A percentile compares a stretch with the other conserved stretches of the same genome.
Evolutionary conservation across 2,888 invertebrate species (phyloP).

Genomic region (Eudemis profundana): DNA sequence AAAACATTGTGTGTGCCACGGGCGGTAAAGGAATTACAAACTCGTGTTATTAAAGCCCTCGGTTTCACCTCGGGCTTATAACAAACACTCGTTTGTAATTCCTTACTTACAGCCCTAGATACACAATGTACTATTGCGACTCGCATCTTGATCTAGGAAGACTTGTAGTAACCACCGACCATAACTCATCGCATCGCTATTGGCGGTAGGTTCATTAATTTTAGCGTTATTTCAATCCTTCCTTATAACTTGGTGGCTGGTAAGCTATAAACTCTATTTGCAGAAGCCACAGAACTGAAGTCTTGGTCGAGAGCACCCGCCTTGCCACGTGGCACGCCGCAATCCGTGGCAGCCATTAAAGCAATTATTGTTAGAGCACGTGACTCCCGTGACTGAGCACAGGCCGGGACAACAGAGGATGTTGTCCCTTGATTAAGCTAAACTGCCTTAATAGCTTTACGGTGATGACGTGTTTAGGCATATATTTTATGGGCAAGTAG

Average conservation of each 20-base stretch:
- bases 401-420: slow-evolving; percentile 19
- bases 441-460: slow-evolving; percentile 28
- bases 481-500: slow-evolving; percentile 16
- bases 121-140: slow-evolving; percentile 6
- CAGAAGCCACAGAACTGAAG: slow-evolving; percentile 71
- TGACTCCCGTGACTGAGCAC: slow-evolving; percentile 42
- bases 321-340: slow-evolving; percentile 55
- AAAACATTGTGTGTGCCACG: no score
- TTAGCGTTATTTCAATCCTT: slow-evolving; percentile 53
- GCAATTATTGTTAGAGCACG: slow-evolving; percentile 47
- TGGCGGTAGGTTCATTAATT: slow-evolving; percentile 52
- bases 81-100: no score
- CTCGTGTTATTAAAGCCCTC: no score
- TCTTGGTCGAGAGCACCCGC: slow-evolving; percentile 53
- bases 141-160: slow-evolving; percentile 28
- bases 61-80: no score
- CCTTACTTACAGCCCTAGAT: no score
- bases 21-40: no score
- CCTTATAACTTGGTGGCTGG: slow-evolving; percentile 57
- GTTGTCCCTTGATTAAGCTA: slow-evolving; percentile 36
- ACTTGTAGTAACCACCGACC: slow-evolving; percentile 10
- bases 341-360: slow-evolving; percentile 43
- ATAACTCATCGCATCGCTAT: slow-evolving; percentile 6
- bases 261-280: slow-evolving; percentile 71
- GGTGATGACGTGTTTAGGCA: slow-evolving; percentile 12